phyloP scores from a whole-genome alignment of 1,140 invertebrate species.

The Homalodisca vitripennis region DNA sequence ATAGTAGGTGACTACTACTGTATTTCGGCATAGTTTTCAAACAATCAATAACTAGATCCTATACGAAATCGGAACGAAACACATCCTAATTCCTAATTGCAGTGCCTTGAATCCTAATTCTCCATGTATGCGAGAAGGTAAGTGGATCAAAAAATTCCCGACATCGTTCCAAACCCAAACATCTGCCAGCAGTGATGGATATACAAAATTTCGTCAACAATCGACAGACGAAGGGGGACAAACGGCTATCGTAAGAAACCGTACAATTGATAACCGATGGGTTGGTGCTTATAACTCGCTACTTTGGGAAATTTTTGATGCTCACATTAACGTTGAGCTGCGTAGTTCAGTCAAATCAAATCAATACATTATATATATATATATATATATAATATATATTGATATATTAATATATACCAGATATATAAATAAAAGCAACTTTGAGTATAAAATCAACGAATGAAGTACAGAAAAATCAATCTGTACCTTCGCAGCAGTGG shows the following conservation, averaged over 20 bases:
- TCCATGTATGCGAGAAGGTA: constrained; percentile 52
- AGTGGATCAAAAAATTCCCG: constrained; percentile 52
- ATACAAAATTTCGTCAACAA: constrained; percentile 46
- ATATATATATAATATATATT: constrained; percentile 46
- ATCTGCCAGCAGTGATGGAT: constrained; percentile 44
- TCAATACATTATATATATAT: constrained; percentile 50
- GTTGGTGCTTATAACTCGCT: constrained; percentile 48
- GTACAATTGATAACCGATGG: constrained; percentile 46
- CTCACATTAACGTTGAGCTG: constrained; percentile 49
- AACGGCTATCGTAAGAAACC: constrained; percentile 20
- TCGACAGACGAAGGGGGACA: constrained; percentile 27
- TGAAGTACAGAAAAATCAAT: too few species aligned
- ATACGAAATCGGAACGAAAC: constrained; percentile 47
- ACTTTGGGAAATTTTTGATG: constrained; percentile 44
- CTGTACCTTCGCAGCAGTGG: too few species aligned
- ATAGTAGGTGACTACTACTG: too few species aligned
- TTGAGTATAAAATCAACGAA: too few species aligned
- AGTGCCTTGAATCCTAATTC: constrained; percentile 49
- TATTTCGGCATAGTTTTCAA: too few species aligned
- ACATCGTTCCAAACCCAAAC: constrained; percentile 42
- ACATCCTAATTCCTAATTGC: constrained; percentile 58
- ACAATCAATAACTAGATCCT: too few species aligned
- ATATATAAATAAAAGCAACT: too few species aligned
- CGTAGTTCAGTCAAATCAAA: constrained; percentile 46
- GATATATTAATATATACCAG: too few species aligned